These are phyloP conservation scores for Syngnathoides biaculeatus DNA, from an alignment of 2,113 vertebrate genomes.

Conservation along the genomic window DNA sequence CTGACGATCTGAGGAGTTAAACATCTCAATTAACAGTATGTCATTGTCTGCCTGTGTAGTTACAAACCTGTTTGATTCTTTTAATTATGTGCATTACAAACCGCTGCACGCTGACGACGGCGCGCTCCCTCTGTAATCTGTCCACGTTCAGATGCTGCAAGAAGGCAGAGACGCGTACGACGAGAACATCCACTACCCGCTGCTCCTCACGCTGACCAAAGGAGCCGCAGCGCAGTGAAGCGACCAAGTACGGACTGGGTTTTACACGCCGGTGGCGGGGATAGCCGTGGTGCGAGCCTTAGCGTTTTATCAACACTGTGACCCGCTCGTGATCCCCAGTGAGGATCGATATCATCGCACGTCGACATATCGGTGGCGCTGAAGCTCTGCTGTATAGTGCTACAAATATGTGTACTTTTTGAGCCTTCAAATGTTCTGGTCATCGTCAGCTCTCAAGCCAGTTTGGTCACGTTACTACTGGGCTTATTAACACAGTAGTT, in stretches of 20 bases:
- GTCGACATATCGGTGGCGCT: background rate
- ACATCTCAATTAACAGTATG: too few relatives aligned
- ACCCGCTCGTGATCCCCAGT: slow-evolving; percentile 5
- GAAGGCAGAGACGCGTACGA: slow-evolving; percentile 85
- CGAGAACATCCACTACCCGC: slow-evolving; percentile 92
- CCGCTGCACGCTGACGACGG: background rate
- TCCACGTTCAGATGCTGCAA: slow-evolving; percentile 82
- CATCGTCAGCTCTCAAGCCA: background rate
- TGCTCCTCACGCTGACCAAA: slow-evolving; percentile 85
- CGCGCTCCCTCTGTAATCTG: background rate
- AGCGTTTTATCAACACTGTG: slow-evolving; percentile 4
- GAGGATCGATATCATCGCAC: background rate
- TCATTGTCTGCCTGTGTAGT: too few relatives aligned
- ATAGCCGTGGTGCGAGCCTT: background rate
- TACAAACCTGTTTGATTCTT: too few relatives aligned
- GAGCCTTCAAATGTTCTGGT: background rate
- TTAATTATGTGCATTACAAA: too few relatives aligned
- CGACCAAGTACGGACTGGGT: background rate
- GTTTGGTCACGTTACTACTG: background rate
- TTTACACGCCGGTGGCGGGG: background rate
- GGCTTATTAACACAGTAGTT: too few relatives aligned
- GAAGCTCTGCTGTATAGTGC: background rate
- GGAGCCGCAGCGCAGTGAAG: slow-evolving; percentile 34
- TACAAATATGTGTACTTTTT: background rate
- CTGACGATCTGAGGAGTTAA: too few relatives aligned